Evolutionary conservation across 2,797 vertebrate species (phyloP).

Genomic region (Garrulus glandarius): DNA sequence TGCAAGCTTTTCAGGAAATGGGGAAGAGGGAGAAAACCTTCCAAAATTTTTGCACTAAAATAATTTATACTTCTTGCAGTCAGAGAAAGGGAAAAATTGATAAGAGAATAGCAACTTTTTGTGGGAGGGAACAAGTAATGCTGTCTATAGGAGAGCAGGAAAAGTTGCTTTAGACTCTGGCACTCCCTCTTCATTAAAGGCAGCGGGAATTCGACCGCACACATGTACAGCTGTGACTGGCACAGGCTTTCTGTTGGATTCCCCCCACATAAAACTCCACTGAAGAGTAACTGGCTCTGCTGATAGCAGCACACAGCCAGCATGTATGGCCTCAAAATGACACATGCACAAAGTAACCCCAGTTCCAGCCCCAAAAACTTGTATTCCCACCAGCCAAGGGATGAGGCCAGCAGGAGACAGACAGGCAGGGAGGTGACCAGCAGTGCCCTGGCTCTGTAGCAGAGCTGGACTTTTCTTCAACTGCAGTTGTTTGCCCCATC

Average conservation of each 20-base stretch:
- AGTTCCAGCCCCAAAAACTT: not conserved
- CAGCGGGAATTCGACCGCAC: not conserved
- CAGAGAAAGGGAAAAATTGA: not conserved
- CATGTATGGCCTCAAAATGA: fast-evolving
- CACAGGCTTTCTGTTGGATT: not conserved
- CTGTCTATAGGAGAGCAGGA: not conserved
- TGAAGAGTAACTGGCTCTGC: not conserved
- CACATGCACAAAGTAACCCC: not conserved
- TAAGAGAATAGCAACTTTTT: not conserved
- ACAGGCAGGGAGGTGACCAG: not conserved
- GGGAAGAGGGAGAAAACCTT: not conserved
- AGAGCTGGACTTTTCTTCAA: not conserved
- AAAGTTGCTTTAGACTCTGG: not conserved
- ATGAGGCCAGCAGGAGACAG: not conserved
- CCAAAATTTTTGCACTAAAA: conserved; percentile 3
- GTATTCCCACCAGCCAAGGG: not conserved
- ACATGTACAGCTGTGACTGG: not conserved
- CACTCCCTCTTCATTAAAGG: not conserved
- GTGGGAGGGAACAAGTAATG: not conserved
- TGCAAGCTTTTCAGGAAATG: conserved; percentile 46
- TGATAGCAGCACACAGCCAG: not conserved
- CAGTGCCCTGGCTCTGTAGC: not conserved
- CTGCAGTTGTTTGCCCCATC: not conserved
- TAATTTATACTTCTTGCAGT: not conserved
- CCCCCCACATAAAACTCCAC: not conserved